Base-by-base conservation (phyloP, 2,888 invertebrate species). In the Macrophya alboannulata region DNA sequence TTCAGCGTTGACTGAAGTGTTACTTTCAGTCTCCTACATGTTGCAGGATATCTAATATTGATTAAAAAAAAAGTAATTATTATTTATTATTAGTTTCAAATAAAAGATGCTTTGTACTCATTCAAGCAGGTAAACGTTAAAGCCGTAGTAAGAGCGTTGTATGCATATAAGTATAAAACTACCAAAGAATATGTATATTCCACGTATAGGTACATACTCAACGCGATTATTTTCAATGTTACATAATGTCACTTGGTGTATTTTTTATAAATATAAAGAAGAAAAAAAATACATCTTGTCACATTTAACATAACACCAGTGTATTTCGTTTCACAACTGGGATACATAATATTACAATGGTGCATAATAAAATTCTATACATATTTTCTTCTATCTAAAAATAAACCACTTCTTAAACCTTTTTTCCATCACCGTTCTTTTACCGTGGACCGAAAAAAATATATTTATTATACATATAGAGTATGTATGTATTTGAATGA, bases 301-400 rank as follows among this genome's bases (percentile, higher is more conserved):
- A 93, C 93, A 92, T 93, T 92, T 92, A 93, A 93, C 93, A 93
- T 92, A 93, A 93, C 93, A 93, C 93, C 93, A 93, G 93, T 93
- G 92, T 93, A 93, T 93, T 93, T 93, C 92, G 92, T 91, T 92
- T 92, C 92, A 92, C 92, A 93, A 91, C 91, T 92, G 92, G 91
- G 91, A 92, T 93, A 93, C 92, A 93, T 90, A 93, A 92, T 93
- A 92, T 93, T 93, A 93, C 93, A 93, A 91, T 92, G 93, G 93
- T 93, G 93, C 93, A 92, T 93, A 93, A 93, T 93, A 93, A 93
- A 93, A 92, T 92, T 93, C 91, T 93, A 93, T 93, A 93, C 93
- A 93, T 93, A 92, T 92, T 91, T 89, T 87, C 76, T 89, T 93
- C 92, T 92, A 92, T 92, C 91, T 92, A 92, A 91, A 83, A 89